Evolutionary conservation across 2,113 vertebrate species (phyloP).

Genomic region (Laticauda laticaudata): DNA sequence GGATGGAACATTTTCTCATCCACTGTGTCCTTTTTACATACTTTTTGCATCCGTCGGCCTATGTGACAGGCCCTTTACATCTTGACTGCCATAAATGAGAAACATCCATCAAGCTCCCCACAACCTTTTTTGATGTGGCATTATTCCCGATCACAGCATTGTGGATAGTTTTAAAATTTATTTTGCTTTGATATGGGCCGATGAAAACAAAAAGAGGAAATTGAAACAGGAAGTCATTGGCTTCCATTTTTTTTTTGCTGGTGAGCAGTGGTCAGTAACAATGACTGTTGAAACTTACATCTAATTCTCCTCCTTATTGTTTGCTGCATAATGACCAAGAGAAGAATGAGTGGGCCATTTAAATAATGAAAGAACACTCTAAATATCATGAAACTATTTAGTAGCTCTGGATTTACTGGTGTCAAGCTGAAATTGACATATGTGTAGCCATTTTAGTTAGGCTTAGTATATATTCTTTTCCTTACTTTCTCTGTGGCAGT

Average conservation of each 20-base stretch:
- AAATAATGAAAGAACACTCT: not conserved
- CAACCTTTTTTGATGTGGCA: not conserved
- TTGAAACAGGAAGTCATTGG: not conserved
- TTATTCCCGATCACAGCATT: not conserved
- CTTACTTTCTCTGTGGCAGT: too few species aligned
- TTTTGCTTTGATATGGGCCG: not conserved
- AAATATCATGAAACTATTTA: not conserved
- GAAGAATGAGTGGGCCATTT: not conserved
- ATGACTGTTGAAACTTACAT: not conserved
- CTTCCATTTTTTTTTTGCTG: not conserved
- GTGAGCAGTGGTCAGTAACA: not conserved
- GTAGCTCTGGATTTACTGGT: not conserved
- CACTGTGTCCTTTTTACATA: too few species aligned
- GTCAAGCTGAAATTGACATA: too few species aligned
- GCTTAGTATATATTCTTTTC: too few species aligned
- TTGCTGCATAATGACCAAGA: not conserved
- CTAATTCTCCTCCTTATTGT: not conserved
- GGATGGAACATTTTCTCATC: too few species aligned
- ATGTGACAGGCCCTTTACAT: not conserved
- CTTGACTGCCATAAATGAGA: not conserved
- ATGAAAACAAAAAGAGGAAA: not conserved
- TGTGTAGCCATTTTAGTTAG: too few species aligned
- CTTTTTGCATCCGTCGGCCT: too few species aligned
- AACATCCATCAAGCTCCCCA: not conserved
- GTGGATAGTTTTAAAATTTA: not conserved